These are phyloP conservation scores for Hepsetus odoe DNA, from an alignment of 2,113 vertebrate species.

Conservation along the genomic window DNA sequence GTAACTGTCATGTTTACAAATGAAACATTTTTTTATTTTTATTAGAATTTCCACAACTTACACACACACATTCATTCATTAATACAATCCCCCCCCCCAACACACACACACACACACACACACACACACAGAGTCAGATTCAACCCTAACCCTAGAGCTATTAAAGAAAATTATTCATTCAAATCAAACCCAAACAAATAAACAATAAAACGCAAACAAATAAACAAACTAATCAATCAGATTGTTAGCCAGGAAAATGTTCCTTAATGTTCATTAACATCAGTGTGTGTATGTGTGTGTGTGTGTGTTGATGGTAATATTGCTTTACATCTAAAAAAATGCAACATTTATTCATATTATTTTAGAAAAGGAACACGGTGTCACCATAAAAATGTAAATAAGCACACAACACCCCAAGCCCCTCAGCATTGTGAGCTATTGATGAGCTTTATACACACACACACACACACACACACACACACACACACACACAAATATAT, in stretches of 20 bases:
- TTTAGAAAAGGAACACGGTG: constrained; percentile 62
- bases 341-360: constrained; percentile 62
- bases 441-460: constrained; percentile 37
- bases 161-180: too few relatives aligned
- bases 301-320: constrained; percentile 67
- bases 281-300: constrained; percentile 17
- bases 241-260: too few relatives aligned
- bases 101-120: constrained; percentile 31
- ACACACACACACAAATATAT: too few relatives aligned
- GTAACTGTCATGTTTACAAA: neutral
- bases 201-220: neutral
- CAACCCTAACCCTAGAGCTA: too few relatives aligned
- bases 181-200: neutral
- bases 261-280: constrained; percentile 22
- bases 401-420: constrained; percentile 64
- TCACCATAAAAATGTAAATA: constrained; percentile 75
- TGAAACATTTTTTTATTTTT: too few relatives aligned
- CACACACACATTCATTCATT: too few relatives aligned
- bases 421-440: constrained; percentile 74
- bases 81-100: neutral
- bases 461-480: too few relatives aligned
- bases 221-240: too few relatives aligned
- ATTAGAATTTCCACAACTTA: too few relatives aligned
- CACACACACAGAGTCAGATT: constrained; percentile 2
- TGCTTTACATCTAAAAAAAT: constrained; percentile 75